Evolutionary conservation across 2,888 invertebrate species (phyloP).

Genomic region (Amphipoea lucens): DNA sequence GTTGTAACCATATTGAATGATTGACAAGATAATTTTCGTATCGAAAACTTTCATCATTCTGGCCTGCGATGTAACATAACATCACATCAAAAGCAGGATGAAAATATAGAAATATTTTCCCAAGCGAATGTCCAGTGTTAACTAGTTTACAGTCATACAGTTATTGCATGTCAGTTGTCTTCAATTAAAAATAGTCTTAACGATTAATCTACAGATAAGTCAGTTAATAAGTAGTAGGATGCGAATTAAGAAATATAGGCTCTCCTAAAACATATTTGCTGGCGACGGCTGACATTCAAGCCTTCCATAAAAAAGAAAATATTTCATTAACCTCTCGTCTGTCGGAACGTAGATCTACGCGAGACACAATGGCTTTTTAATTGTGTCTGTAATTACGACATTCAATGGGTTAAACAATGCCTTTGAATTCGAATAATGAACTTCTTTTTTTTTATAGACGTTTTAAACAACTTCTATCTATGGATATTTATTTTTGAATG

Average conservation of each 20-base stretch:
- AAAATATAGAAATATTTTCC: neutral
- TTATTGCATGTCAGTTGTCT: conserved; percentile 44
- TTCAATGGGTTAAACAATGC: neutral
- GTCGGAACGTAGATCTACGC: too few relatives aligned
- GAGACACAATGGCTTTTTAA: too few relatives aligned
- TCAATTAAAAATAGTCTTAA: conserved; percentile 48
- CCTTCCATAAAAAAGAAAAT: neutral
- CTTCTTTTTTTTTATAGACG: neutral
- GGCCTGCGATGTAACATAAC: neutral
- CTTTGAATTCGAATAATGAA: neutral
- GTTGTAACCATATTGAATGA: neutral
- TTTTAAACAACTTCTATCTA: neutral
- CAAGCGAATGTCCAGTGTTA: conserved; percentile 33
- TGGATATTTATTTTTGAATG: neutral
- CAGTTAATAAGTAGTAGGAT: conserved; percentile 37
- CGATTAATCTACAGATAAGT: conserved; percentile 55
- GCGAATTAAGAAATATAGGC: neutral
- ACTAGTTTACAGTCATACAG: conserved; percentile 21
- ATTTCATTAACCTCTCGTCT: too few relatives aligned
- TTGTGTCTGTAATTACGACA: too few relatives aligned
- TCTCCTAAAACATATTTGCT: conserved; percentile 12
- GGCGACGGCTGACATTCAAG: conserved; percentile 6
- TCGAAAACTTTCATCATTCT: neutral
- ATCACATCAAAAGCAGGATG: neutral
- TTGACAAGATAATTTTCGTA: neutral